phyloP scores from a whole-genome alignment of 2,113 vertebrate genomes.

The Actenoides hombroni region DNA sequence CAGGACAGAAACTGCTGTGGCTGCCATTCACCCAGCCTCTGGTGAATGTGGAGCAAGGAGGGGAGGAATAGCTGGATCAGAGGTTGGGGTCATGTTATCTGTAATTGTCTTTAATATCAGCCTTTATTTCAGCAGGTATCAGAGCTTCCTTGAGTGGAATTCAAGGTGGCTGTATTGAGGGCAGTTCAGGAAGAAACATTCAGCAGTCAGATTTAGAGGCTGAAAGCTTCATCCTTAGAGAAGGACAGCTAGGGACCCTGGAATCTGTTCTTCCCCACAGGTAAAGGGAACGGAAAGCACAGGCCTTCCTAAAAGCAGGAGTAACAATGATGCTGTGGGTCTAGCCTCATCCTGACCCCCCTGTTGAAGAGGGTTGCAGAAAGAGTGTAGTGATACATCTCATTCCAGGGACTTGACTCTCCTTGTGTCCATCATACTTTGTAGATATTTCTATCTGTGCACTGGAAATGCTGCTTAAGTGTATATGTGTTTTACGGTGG shows the following conservation, averaged over 20 bases:
- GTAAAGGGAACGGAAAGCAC: constrained; percentile 25
- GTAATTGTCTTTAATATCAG: neutral
- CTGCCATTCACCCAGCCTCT: neutral
- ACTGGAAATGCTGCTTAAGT: neutral
- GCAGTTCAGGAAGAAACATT: constrained; percentile 19
- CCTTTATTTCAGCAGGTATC: constrained; percentile 56
- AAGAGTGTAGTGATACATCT: neutral
- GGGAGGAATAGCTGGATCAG: neutral
- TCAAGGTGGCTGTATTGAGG: neutral
- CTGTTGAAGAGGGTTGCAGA: neutral
- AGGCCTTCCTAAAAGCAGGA: neutral
- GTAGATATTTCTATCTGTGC: neutral
- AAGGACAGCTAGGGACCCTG: constrained; percentile 39
- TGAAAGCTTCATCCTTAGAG: constrained; percentile 47
- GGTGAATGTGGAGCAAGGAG: neutral
- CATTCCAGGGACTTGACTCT: neutral
- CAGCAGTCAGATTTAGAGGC: constrained; percentile 37
- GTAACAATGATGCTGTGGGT: neutral
- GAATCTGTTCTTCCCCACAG: constrained; percentile 16
- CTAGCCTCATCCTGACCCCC: neutral
- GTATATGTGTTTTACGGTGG: rapidly evolving
- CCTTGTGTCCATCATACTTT: neutral
- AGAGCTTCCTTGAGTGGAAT: constrained; percentile 5
- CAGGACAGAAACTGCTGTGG: neutral
- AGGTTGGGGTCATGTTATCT: neutral